Evolutionary conservation across 2,797 vertebrate genomes (phyloP), one percentile per base, ranked within the genome.

Genomic region (Monodelphis domestica): DNA sequence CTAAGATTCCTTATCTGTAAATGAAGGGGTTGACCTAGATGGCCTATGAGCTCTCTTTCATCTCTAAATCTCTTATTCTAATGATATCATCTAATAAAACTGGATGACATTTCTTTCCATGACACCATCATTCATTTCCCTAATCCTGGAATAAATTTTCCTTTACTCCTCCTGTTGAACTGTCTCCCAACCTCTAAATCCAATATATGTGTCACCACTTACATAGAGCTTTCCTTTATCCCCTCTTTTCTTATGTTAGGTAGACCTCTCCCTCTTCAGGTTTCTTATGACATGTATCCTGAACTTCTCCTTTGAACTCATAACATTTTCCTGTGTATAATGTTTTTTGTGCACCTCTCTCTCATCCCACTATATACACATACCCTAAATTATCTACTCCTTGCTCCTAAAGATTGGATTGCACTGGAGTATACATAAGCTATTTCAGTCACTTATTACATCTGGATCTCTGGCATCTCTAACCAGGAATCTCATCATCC

Each of bases 381-480:
- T 14, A 45, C 26, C 38, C 1, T 45, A 9, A 9, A 0, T 45
- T 78, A 45, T 9, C 70, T 78, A 0, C 26, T 45, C 7, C 70
- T 78, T 78, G 3, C 21, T 78, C 70, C 7, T 45, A 78, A 24
- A 24, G 38, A 3, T 45, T 78, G 17, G 38, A 93, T 56, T 57
- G 11, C n/a, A 33, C 70, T 88, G 70, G 63, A 89, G 93, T 93
- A 94, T 33, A 56, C 30, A 54, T 89, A 91, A 94, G 52, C 24
- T 94, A 29, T 29, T 91, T 90, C 17, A 78, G 33, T 84, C 45
- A 14, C 84, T 90, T 54, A 91, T 91, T 84, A 93, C 88, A 93
- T 89, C n/a, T 89, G 54, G 30, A 55, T 50, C 89, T 89, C 30
- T 89, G 84, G 26, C 93, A 17, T 84, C 15, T 45, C 55, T 94